Conservation (phyloP, 2,888 invertebrate genomes). For the Drosophila testacea region DNA sequence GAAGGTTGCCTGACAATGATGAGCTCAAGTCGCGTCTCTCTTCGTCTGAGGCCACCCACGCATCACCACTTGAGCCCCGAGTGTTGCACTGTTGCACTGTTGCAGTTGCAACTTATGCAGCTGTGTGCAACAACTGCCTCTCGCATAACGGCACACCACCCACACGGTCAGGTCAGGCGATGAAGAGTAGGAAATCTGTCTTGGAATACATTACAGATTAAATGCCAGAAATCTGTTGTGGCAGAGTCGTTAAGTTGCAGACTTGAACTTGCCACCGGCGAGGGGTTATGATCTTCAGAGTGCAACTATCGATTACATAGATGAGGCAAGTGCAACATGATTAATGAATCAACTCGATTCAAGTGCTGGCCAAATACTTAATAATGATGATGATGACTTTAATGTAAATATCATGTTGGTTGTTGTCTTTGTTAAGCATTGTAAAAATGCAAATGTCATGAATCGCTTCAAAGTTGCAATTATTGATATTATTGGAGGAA, state of each 20-base stretch:
- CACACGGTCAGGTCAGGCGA: slow-evolving; percentile 37
- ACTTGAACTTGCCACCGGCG: slow-evolving; percentile 66
- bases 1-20: slow-evolving; percentile 23
- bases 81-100: not conserved
- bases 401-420: slow-evolving; percentile 5
- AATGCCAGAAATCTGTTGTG: slow-evolving; percentile 20
- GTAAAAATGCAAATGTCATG: slow-evolving; percentile 24
- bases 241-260: slow-evolving; percentile 18
- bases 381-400: slow-evolving; percentile 16
- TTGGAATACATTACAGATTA: slow-evolving; percentile 34
- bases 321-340: slow-evolving; percentile 56
- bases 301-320: slow-evolving; percentile 32
- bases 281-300: slow-evolving; percentile 22
- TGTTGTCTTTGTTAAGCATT: not conserved
- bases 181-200: not conserved
- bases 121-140: slow-evolving; percentile 13
- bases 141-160: slow-evolving; percentile 59
- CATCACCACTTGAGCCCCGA: slow-evolving; percentile 11
- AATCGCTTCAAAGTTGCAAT: slow-evolving; percentile 2
- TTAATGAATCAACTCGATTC: slow-evolving; percentile 42
- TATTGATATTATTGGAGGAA: not conserved
- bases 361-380: slow-evolving; percentile 22
- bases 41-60: slow-evolving; percentile 38
- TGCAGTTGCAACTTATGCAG: slow-evolving; percentile 29
- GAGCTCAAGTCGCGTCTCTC: slow-evolving; percentile 17